Evolutionary conservation across 2,113 vertebrate species (phyloP).

Genomic region (Astatotilapia flaviijosephi): DNA sequence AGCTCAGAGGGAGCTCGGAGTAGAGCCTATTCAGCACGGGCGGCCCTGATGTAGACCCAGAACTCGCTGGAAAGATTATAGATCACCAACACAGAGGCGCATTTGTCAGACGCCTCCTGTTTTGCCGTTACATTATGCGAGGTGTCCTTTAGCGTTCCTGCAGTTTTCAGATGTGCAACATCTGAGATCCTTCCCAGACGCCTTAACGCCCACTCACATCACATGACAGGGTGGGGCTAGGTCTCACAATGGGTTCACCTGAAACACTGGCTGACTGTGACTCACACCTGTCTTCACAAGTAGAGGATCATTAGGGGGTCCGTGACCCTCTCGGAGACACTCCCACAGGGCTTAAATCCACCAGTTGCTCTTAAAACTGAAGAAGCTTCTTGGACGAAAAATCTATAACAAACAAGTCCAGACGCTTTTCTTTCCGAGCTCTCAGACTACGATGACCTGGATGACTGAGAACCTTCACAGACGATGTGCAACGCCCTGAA

Average conservation of each 20-base stretch:
- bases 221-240: background rate
- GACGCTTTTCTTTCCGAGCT: background rate
- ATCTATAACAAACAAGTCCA: background rate
- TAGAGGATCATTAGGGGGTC: background rate
- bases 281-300: background rate
- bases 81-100: rapidly evolving
- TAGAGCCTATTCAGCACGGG: background rate
- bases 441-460: background rate
- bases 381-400: background rate
- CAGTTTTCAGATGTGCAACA: background rate
- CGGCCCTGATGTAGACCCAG: background rate
- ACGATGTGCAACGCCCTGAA: background rate
- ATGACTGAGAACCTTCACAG: background rate
- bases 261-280: background rate
- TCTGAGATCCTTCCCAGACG: background rate
- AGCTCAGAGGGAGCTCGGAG: background rate
- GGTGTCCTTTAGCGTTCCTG: background rate
- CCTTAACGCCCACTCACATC: background rate
- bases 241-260: background rate
- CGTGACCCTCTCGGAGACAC: background rate
- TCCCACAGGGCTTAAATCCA: background rate
- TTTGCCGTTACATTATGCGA: rapidly evolving
- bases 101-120: rapidly evolving
- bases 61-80: background rate
- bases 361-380: background rate